Percentiles rank a stretch among this genome's conserved stretches.
Conservation (phyloP, 2,797 vertebrate species). For the Spizella passerina region DNA sequence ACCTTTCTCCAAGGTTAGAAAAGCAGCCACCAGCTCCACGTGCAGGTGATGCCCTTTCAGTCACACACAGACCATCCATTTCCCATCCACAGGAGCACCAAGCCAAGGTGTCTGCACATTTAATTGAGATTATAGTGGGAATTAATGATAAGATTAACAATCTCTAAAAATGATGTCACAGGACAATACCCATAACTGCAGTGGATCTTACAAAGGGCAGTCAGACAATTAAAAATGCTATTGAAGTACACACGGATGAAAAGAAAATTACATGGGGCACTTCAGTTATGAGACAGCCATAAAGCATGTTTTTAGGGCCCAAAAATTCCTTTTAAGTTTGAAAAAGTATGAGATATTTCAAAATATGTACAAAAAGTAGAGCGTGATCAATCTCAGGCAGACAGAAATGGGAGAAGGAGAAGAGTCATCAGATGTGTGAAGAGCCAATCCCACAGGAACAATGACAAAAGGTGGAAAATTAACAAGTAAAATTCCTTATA, state of each 20-base stretch:
- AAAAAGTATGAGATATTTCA: neutral
- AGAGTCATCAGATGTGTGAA: neutral
- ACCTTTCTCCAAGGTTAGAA: neutral
- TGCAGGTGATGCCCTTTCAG: neutral
- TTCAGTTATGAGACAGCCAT: neutral
- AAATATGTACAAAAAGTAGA: neutral
- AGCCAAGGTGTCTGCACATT: conserved; percentile 5
- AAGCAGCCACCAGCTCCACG: neutral
- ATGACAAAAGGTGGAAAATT: conserved; percentile 14
- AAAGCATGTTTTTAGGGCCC: neutral
- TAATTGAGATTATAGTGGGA: conserved; percentile 38
- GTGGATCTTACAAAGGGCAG: neutral
- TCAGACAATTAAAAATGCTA: neutral
- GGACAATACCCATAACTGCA: neutral
- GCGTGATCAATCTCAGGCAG: neutral
- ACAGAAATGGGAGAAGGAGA: neutral
- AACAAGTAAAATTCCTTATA: neutral
- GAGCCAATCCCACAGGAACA: neutral
- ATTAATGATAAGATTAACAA: conserved; percentile 44
- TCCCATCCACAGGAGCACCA: neutral
- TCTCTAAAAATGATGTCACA: neutral
- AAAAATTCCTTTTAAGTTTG: neutral
- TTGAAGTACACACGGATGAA: neutral
- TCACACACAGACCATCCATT: neutral
- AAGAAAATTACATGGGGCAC: neutral